A percentile compares a stretch with the other conserved stretches of the same genome.
phyloP scores from a whole-genome alignment of 2,888 invertebrate species.

The Erynnis tages region DNA sequence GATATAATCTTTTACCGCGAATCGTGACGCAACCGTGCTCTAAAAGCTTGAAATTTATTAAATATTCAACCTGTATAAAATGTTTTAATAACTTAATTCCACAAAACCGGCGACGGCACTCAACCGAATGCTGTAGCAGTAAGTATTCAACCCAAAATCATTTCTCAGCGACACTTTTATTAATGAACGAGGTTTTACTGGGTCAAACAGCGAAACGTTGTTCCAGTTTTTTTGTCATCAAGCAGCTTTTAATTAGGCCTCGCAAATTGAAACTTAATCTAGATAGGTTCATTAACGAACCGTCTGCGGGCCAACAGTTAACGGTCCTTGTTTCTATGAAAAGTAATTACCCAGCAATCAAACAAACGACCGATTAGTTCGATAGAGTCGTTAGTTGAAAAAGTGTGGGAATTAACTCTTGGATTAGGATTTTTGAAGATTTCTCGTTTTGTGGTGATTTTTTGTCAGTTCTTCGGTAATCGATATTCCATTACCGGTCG shows the following conservation, averaged over 20 bases:
- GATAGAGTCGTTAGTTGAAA: constrained; percentile 1
- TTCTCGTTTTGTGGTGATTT: neutral
- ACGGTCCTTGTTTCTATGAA: constrained; percentile 15
- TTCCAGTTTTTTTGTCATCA: constrained; percentile 22
- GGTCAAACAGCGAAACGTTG: constrained; percentile 20
- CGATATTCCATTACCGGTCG: neutral
- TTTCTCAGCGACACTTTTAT: constrained; percentile 14
- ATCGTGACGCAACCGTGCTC: too few species aligned
- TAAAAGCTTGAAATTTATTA: too few species aligned
- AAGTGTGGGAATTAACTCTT: constrained; percentile 3
- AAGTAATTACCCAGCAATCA: constrained; percentile 4
- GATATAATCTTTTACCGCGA: too few species aligned
- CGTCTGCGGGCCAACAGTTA: constrained; percentile 6
- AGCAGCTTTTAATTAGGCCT: constrained; percentile 20
- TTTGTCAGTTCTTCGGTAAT: neutral
- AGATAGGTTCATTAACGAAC: constrained; percentile 14
- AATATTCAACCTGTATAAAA: too few species aligned
- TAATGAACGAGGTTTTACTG: constrained; percentile 19
- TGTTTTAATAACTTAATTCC: too few species aligned
- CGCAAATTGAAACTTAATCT: constrained; percentile 24
- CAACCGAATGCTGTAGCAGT: too few species aligned
- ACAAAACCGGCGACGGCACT: too few species aligned
- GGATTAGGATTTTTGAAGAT: neutral
- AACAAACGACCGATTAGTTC: constrained; percentile 13
- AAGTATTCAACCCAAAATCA: constrained; percentile 37